These are phyloP conservation scores for Mesoligia furuncula DNA, from an alignment of 2,888 invertebrate species.

Conservation along the genomic window DNA sequence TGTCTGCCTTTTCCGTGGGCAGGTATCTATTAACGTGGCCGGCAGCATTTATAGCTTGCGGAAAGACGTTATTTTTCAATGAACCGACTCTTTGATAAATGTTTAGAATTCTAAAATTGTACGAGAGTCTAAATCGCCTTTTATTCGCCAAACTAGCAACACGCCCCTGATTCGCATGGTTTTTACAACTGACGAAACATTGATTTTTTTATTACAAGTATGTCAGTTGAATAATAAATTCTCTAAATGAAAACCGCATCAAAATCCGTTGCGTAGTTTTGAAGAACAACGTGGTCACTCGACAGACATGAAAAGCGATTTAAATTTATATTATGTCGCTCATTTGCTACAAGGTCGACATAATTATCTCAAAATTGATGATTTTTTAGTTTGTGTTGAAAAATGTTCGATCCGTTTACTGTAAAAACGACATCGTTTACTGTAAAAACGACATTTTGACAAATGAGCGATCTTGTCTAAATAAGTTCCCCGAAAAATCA, in stretches of 20 bases:
- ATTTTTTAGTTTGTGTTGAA: too few relatives aligned
- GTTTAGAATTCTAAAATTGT: conserved; percentile 3
- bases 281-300: neutral
- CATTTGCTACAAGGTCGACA: too few relatives aligned
- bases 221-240: neutral
- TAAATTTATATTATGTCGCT: neutral
- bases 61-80: conserved; percentile 41
- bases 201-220: neutral
- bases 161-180: neutral
- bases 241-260: neutral
- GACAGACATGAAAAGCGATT: neutral
- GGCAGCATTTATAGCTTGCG: conserved; percentile 40
- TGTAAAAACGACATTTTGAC: too few relatives aligned
- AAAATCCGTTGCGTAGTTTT: neutral
- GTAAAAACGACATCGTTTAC: too few relatives aligned
- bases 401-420: too few relatives aligned
- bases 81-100: conserved; percentile 2
- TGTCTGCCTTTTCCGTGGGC: conserved; percentile 57
- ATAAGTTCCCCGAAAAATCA: too few relatives aligned
- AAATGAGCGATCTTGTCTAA: too few relatives aligned
- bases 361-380: too few relatives aligned
- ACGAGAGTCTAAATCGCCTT: neutral
- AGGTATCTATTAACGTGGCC: conserved; percentile 59
- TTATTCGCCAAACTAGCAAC: neutral
- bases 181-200: neutral